A percentile compares a stretch with the other conserved stretches of the same genome.
Evolutionary conservation across 1,140 invertebrate species (phyloP).

Genomic region (Drosophila ohnishii): DNA sequence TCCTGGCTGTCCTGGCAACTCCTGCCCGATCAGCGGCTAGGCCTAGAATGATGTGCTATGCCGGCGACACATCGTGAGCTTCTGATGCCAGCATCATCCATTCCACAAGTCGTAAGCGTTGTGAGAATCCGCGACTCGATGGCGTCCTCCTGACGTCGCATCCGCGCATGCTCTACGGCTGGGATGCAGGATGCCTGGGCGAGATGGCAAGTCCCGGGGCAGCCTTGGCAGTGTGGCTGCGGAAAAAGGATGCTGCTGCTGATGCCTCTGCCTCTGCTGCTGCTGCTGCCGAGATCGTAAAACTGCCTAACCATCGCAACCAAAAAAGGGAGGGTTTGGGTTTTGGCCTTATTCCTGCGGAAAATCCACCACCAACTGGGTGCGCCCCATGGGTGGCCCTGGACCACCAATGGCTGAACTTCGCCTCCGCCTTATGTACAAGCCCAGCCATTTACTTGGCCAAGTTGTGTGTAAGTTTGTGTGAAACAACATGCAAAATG

Average conservation of each 20-base stretch:
- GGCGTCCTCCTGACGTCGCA: constrained; percentile 33
- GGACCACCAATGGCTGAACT: constrained; percentile 75
- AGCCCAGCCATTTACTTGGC: constrained; percentile 46
- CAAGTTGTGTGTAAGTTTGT: constrained; percentile 59
- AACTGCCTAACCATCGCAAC: constrained; percentile 33
- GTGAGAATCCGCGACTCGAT: constrained; percentile 60
- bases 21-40: constrained; percentile 83
- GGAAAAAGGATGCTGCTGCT: constrained; percentile 45
- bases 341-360: constrained; percentile 49
- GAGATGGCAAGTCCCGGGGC: constrained; percentile 40
- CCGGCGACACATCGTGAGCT: constrained; percentile 80
- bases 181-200: constrained; percentile 15
- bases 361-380: constrained; percentile 75
- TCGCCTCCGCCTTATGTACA: constrained; percentile 66
- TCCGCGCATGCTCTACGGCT: constrained; percentile 70
- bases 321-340: constrained; percentile 22
- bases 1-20: constrained; percentile 62
- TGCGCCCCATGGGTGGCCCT: constrained; percentile 68
- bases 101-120: constrained; percentile 80
- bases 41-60: constrained; percentile 83
- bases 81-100: constrained; percentile 79
- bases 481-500: constrained; percentile 40
- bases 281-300: constrained; percentile 50
- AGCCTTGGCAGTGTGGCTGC: constrained; percentile 13
- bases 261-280: constrained; percentile 13